phyloP scores from a whole-genome alignment of 2,113 vertebrate genomes.

The Elachura formosa region DNA sequence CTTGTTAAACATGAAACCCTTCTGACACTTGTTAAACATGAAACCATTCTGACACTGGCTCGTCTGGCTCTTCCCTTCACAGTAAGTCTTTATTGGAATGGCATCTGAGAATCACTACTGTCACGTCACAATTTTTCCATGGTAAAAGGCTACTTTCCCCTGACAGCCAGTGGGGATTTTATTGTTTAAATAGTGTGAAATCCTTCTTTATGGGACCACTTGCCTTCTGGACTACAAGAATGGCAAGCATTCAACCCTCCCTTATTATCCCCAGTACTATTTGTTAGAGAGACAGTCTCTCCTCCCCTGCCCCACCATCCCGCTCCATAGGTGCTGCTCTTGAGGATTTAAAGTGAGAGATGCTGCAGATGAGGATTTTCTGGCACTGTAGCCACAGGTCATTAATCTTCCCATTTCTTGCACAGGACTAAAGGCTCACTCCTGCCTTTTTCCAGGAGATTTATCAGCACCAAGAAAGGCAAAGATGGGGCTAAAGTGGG shows the following conservation, averaged over 20 bases:
- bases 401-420: not conserved
- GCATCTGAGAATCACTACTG: not conserved
- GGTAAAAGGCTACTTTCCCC: not conserved
- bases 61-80: not conserved
- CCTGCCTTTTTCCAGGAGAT: not conserved
- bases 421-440: not conserved
- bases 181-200: constrained; percentile 54
- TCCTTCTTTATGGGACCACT: constrained; percentile 34
- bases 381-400: not conserved
- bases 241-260: not conserved
- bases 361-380: not conserved
- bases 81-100: rapidly evolving
- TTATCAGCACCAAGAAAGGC: not conserved
- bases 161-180: not conserved
- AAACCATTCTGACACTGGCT: not conserved
- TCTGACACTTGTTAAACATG: not conserved
- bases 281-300: not conserved
- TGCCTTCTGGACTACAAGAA: not conserved
- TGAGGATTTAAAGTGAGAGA: not conserved
- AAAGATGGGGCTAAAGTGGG: not conserved
- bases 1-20: not conserved
- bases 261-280: not conserved
- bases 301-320: not conserved
- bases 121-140: not conserved
- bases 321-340: not conserved